Conservation (phyloP, 2,888 invertebrate species). For the Apocheima hispidaria region DNA sequence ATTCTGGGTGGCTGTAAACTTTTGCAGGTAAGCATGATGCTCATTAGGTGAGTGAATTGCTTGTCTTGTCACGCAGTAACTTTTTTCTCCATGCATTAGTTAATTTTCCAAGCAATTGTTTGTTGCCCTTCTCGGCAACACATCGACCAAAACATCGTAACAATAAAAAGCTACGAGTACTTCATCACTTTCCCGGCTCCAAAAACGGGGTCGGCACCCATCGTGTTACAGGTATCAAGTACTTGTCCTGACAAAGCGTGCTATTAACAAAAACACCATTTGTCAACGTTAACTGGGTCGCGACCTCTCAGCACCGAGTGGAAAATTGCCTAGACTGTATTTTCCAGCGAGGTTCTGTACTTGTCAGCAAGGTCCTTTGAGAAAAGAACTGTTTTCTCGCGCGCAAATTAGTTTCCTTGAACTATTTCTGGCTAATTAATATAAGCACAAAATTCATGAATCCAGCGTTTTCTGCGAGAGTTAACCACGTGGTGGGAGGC, state of each 20-base stretch:
- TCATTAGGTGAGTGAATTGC: too few relatives aligned
- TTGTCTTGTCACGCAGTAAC: too few relatives aligned
- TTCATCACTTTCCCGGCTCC: constrained; percentile 12
- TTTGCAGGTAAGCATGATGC: too few relatives aligned
- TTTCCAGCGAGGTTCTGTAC: constrained; percentile 6
- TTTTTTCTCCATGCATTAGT: constrained; percentile 2
- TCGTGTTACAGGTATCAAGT: constrained; percentile 30
- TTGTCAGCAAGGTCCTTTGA: neutral
- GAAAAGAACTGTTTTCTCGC: neutral
- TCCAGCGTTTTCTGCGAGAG: too few relatives aligned
- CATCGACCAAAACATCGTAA: constrained; percentile 12
- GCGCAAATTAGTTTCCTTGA: neutral
- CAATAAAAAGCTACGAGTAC: constrained; percentile 15
- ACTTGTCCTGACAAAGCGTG: constrained; percentile 23
- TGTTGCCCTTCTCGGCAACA: neutral
- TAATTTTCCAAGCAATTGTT: constrained; percentile 2
- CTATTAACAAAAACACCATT: constrained; percentile 38
- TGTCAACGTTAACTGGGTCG: constrained; percentile 41
- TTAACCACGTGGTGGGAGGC: too few relatives aligned
- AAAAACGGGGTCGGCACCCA: constrained; percentile 29
- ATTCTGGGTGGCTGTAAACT: too few relatives aligned
- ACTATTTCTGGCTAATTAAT: too few relatives aligned
- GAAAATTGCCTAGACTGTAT: constrained; percentile 30
- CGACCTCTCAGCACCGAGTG: constrained; percentile 35
- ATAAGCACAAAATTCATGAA: too few relatives aligned